Evolutionary conservation across 2,888 invertebrate genomes (phyloP).

Genomic region (Ptychoptera albimana): DNA sequence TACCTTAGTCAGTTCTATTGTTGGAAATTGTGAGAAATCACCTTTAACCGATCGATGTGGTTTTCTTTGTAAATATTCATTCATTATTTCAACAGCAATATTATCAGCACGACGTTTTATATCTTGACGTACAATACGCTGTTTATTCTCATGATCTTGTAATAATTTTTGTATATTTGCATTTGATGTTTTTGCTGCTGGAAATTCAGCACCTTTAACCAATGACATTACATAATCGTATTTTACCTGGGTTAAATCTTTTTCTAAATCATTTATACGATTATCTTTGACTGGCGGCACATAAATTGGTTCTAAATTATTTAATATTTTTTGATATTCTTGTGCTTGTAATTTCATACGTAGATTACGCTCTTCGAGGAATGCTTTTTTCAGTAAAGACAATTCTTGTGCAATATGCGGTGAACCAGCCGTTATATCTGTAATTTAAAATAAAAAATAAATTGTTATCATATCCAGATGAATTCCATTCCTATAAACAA

Average conservation of each 20-base stretch:
- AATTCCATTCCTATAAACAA: not conserved
- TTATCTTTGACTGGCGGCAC: constrained; percentile 33
- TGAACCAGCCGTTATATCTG: constrained; percentile 20
- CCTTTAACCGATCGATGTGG: constrained; percentile 25
- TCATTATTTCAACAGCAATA: constrained; percentile 25
- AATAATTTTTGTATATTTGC: constrained; percentile 15
- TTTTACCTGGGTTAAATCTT: constrained; percentile 36
- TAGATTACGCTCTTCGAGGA: constrained; percentile 39
- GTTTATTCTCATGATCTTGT: constrained; percentile 17
- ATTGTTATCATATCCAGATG: not conserved
- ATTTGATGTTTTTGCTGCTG: constrained; percentile 13
- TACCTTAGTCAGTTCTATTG: constrained; percentile 21
- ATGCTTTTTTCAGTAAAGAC: constrained; percentile 36
- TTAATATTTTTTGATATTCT: constrained; percentile 36
- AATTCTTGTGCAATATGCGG: constrained; percentile 41
- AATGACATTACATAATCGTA: constrained; percentile 31
- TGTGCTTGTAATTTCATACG: constrained; percentile 37
- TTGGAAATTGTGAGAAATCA: constrained; percentile 27
- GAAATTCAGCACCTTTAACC: constrained; percentile 17
- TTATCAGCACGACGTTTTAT: constrained; percentile 20
- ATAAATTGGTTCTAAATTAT: constrained; percentile 36
- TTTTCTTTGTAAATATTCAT: constrained; percentile 28
- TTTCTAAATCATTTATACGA: constrained; percentile 34
- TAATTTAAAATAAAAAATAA: not conserved
- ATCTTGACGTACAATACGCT: constrained; percentile 17